These are phyloP conservation scores for Drosophila varians DNA, from an alignment of 1,140 invertebrate genomes.

Conservation along the genomic window DNA sequence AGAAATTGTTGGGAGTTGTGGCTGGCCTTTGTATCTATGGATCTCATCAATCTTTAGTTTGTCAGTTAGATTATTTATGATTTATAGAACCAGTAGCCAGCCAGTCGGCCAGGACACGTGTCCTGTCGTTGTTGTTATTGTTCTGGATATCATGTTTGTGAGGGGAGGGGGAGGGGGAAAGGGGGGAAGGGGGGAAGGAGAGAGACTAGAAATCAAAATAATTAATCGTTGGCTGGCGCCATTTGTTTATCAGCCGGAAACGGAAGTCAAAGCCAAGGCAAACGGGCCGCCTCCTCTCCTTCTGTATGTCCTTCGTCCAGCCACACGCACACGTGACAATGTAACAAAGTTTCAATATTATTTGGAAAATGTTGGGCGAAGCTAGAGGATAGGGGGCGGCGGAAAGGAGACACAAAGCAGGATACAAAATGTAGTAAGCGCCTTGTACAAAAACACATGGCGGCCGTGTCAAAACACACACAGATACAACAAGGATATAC, in stretches of 20 bases:
- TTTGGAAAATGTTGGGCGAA: conserved; percentile 58
- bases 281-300: conserved; percentile 17
- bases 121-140: conserved; percentile 10
- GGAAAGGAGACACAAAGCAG: conserved; percentile 2
- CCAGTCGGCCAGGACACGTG: conserved; percentile 22
- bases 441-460: conserved; percentile 56
- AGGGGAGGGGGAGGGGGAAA: too few species aligned
- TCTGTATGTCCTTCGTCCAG: background rate
- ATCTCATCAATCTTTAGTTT: conserved; percentile 10
- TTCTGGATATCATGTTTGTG: conserved; percentile 8
- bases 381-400: conserved; percentile 19
- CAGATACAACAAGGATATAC: conserved; percentile 4
- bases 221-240: conserved; percentile 75
- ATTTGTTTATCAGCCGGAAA: conserved; percentile 77
- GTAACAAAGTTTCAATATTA: conserved; percentile 48
- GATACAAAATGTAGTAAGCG: conserved; percentile 55
- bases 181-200: too few species aligned
- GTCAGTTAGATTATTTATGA: conserved; percentile 16
- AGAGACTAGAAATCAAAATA: conserved; percentile 67
- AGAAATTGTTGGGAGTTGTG: background rate
- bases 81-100: background rate
- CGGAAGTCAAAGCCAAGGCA: conserved; percentile 69
- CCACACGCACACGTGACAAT: conserved; percentile 32
- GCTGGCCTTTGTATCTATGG: background rate
- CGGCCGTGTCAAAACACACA: conserved; percentile 51